Evolutionary conservation across 2,888 invertebrate species (phyloP).

Genomic region (Plutella xylostella): DNA sequence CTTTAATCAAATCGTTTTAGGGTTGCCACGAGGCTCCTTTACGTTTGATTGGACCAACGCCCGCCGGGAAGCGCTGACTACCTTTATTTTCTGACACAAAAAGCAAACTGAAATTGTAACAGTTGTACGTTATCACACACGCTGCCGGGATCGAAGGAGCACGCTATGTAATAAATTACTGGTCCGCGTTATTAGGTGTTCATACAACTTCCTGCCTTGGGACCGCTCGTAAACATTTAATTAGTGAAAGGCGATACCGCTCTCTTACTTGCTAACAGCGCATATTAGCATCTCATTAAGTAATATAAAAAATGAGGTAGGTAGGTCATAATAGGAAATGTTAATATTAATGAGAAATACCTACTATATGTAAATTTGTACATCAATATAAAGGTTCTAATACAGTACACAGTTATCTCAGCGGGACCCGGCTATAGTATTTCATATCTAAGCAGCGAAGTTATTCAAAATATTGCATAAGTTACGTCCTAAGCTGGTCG

Average conservation of each 20-base stretch:
- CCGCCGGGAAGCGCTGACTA: conserved; percentile 51
- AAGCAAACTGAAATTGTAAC: conserved; percentile 30
- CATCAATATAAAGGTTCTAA: neutral
- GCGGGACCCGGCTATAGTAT: conserved; percentile 35
- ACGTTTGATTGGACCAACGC: conserved; percentile 51
- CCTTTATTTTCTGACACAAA: conserved; percentile 34
- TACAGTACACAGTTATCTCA: conserved; percentile 30
- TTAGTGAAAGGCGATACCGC: conserved; percentile 2
- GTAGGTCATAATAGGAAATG: too few relatives aligned
- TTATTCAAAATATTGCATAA: conserved; percentile 64
- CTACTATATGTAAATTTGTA: too few relatives aligned
- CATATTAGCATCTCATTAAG: neutral
- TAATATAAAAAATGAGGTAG: too few relatives aligned
- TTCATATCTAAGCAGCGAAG: conserved; percentile 52
- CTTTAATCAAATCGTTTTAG: conserved; percentile 63
- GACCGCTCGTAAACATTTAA: conserved; percentile 6
- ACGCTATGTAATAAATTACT: conserved; percentile 41
- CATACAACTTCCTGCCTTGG: neutral
- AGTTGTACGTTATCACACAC: conserved; percentile 33
- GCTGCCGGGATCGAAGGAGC: conserved; percentile 18
- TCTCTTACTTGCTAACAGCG: neutral
- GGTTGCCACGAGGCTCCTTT: conserved; percentile 48
- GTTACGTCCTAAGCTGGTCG: conserved; percentile 59
- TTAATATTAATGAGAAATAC: too few relatives aligned
- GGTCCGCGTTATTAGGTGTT: conserved; percentile 13